Percentiles rank a stretch among this genome's conserved stretches.
These are phyloP conservation scores for Parnassius orleans DNA, from an alignment of 2,888 invertebrate genomes.

Conservation along the genomic window DNA sequence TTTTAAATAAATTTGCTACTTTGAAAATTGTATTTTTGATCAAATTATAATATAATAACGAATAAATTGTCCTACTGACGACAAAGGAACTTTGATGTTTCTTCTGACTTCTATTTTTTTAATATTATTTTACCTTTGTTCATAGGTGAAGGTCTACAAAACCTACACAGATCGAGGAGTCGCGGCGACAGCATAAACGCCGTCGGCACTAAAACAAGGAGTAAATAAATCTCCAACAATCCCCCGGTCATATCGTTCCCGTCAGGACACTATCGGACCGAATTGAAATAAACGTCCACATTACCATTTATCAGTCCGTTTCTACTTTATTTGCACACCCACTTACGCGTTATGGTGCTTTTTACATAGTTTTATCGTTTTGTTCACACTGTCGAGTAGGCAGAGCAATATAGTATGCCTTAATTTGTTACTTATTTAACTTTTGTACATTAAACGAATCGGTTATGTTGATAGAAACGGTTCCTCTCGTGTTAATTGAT, in stretches of 20 bases:
- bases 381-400: slow-evolving; percentile 32
- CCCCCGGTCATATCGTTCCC: slow-evolving; percentile 17
- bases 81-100: no score
- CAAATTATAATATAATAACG: not conserved
- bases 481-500: slow-evolving; percentile 51
- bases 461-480: slow-evolving; percentile 42
- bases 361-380: slow-evolving; percentile 3
- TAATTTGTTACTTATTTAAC: slow-evolving; percentile 37
- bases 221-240: slow-evolving; percentile 55
- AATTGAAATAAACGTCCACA: slow-evolving; percentile 62
- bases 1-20: no score
- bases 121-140: slow-evolving; percentile 31
- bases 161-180: slow-evolving; percentile 89
- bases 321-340: slow-evolving; percentile 51
- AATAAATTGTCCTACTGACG: not conserved
- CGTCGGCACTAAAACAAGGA: slow-evolving; percentile 81
- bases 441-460: slow-evolving; percentile 32
- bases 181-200: slow-evolving; percentile 90
- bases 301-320: slow-evolving; percentile 33
- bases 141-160: slow-evolving; percentile 84
- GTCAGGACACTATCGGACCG: slow-evolving; percentile 54
- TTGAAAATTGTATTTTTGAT: no score
- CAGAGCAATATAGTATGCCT: slow-evolving; percentile 54
- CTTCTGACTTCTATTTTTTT: no score
- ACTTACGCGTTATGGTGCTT: slow-evolving; percentile 26